phyloP scores from a whole-genome alignment of 2,113 vertebrate species.

The Rousettus leschenaultii region DNA sequence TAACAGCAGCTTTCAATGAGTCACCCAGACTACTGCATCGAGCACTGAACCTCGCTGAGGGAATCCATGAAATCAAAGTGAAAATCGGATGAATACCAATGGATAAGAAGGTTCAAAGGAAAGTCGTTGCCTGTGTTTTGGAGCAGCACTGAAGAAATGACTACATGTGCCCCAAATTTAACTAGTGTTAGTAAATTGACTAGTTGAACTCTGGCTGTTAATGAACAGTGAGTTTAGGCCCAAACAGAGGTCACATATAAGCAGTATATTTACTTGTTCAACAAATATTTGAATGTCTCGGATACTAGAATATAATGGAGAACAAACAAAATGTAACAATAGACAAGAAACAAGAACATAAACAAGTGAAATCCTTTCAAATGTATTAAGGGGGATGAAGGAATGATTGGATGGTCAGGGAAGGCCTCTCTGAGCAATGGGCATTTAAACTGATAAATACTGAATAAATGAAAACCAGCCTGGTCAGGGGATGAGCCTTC shows the following conservation, averaged over 20 bases:
- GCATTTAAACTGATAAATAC: not conserved
- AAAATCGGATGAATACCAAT: not conserved
- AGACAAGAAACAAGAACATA: not conserved
- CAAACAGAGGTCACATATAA: not conserved
- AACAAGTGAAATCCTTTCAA: not conserved
- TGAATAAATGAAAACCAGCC: not conserved
- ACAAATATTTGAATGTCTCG: not conserved
- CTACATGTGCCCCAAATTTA: not conserved
- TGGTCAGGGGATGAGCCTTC: not conserved
- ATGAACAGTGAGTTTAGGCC: not conserved
- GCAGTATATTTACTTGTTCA: not conserved
- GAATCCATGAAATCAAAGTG: not conserved
- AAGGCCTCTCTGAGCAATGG: not conserved
- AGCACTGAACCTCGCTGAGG: not conserved
- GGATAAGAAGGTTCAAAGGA: not conserved
- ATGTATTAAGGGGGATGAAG: not conserved
- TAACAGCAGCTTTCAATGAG: not conserved
- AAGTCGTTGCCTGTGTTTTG: not conserved
- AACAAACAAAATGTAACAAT: not conserved
- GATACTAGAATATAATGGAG: not conserved
- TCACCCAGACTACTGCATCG: fast-evolving
- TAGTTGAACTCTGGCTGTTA: not conserved
- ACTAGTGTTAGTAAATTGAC: not conserved
- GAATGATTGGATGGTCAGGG: not conserved
- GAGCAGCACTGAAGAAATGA: not conserved